Conservation (phyloP, 2,888 invertebrate genomes). For the Mesoligia furuncula region DNA sequence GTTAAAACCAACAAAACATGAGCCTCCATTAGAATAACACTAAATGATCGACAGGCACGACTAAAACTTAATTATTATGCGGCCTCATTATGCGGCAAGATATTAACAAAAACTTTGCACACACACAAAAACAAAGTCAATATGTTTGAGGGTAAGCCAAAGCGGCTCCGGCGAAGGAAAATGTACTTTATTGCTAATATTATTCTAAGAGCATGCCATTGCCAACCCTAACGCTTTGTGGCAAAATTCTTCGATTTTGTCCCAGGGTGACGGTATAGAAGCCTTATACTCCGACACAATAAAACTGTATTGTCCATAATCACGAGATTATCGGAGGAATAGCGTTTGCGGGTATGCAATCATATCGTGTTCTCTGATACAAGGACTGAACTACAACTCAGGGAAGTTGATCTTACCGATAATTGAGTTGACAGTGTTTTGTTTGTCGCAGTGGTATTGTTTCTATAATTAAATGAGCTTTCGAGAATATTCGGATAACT, state of each 20-base stretch:
- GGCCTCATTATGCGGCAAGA: slow-evolving; percentile 57
- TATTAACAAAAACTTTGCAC: slow-evolving; percentile 48
- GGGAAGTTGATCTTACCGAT: slow-evolving; percentile 30
- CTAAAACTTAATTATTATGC: slow-evolving; percentile 52
- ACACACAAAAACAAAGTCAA: slow-evolving; percentile 58
- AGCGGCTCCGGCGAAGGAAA: slow-evolving; percentile 34
- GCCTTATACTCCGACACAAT: slow-evolving; percentile 73
- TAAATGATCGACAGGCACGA: slow-evolving; percentile 61
- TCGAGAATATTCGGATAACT: slow-evolving; percentile 14
- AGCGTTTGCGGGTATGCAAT: slow-evolving; percentile 63
- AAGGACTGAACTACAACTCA: slow-evolving; percentile 37
- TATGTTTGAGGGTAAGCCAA: slow-evolving; percentile 54
- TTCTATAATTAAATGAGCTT: slow-evolving; percentile 27
- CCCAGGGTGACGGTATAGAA: slow-evolving; percentile 71
- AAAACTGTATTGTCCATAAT: slow-evolving; percentile 75
- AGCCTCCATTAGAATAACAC: slow-evolving; percentile 51
- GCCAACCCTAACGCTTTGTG: slow-evolving; percentile 56
- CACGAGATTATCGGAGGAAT: slow-evolving; percentile 71
- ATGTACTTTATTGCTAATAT: slow-evolving; percentile 59
- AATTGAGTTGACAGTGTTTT: slow-evolving; percentile 42
- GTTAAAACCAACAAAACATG: slow-evolving; percentile 46
- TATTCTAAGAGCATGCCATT: slow-evolving; percentile 62
- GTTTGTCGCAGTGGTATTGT: slow-evolving; percentile 29
- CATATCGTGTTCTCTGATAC: slow-evolving; percentile 52
- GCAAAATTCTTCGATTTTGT: slow-evolving; percentile 66